Percentiles rank a stretch among this genome's conserved stretches.
These are phyloP conservation scores for Otus sunia DNA, from an alignment of 2,113 vertebrate species.

Conservation along the genomic window DNA sequence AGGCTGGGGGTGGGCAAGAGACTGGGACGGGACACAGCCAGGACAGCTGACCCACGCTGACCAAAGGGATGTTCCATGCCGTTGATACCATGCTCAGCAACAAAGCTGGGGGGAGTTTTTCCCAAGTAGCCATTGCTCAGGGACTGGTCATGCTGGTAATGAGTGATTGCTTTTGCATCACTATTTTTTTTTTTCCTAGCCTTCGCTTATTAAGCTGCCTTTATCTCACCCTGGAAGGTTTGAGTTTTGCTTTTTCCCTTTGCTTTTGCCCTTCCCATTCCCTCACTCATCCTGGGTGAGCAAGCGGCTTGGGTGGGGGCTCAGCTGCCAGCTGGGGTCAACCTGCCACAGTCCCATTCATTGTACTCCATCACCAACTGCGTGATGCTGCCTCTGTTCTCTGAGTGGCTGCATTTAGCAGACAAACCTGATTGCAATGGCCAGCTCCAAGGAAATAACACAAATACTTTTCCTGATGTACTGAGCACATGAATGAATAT, in stretches of 20 bases:
- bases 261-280: neutral
- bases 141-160: neutral
- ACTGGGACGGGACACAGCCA: neutral
- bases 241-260: neutral
- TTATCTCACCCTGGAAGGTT: neutral
- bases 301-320: too few relatives aligned
- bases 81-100: too few relatives aligned
- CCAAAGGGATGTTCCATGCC: neutral
- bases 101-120: neutral
- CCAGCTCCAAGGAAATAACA: neutral
- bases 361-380: neutral
- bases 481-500: neutral
- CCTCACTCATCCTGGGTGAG: neutral
- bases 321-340: neutral
- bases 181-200: neutral
- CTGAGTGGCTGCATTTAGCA: neutral
- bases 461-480: neutral
- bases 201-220: neutral
- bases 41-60: neutral
- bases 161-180: neutral
- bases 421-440: neutral
- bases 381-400: neutral
- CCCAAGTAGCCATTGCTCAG: neutral
- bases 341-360: neutral
- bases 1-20: too few relatives aligned